These are phyloP conservation scores for Aphidius gifuensis DNA, from an alignment of 1,140 invertebrate genomes.

Conservation along the genomic window DNA sequence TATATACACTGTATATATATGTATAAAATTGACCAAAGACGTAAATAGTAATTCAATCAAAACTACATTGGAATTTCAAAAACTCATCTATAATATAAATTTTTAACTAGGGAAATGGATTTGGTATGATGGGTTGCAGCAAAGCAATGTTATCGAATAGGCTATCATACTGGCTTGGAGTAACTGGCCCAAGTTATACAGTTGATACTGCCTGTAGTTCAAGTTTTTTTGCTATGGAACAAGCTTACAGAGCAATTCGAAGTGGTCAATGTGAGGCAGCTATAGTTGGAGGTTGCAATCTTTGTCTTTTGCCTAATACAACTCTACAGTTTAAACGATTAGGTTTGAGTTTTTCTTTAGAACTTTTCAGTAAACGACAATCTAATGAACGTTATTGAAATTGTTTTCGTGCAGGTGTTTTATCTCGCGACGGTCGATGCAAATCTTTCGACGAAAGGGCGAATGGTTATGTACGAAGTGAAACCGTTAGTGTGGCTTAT, in stretches of 20 bases:
- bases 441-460: conserved; percentile 85
- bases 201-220: conserved; percentile 91
- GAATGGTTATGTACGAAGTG: conserved; percentile 71
- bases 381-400: background rate
- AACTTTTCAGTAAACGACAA: conserved; percentile 63
- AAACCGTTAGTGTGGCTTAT: conserved; percentile 73
- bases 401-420: conserved; percentile 65
- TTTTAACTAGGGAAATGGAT: conserved; percentile 43
- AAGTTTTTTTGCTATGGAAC: conserved; percentile 78
- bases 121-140: conserved; percentile 65
- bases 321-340: conserved; percentile 73
- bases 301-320: conserved; percentile 82
- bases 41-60: too few relatives aligned
- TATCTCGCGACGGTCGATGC: conserved; percentile 81
- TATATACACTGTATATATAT: too few relatives aligned
- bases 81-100: background rate
- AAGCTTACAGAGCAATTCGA: conserved; percentile 74
- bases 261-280: conserved; percentile 80
- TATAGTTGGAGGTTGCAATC: conserved; percentile 79
- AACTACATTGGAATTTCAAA: too few relatives aligned
- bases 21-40: too few relatives aligned
- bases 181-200: conserved; percentile 75
- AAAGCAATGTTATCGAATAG: conserved; percentile 90
- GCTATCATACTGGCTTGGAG: conserved; percentile 73
- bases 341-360: conserved; percentile 57